phyloP scores from a whole-genome alignment of 2,888 invertebrate genomes.

The Heliconius aoede region DNA sequence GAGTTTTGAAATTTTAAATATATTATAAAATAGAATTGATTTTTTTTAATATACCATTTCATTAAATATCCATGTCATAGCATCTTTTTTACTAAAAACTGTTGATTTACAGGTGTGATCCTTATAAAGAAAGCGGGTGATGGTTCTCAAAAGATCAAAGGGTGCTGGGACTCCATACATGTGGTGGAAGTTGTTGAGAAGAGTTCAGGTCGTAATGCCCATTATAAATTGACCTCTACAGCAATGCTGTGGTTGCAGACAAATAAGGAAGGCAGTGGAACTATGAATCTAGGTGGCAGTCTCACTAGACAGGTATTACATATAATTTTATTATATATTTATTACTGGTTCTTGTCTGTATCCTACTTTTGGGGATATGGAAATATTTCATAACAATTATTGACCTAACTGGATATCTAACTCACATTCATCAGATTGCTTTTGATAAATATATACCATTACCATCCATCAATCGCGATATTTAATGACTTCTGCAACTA shows the following conservation, averaged over 20 bases:
- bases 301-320: conserved; percentile 93
- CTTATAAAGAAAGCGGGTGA: conserved; percentile 99
- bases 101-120: conserved; percentile 90
- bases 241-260: conserved; percentile 99
- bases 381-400: no score
- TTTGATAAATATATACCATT: no score
- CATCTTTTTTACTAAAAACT: background rate
- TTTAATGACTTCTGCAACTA: no score
- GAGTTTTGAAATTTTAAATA: background rate
- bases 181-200: conserved; percentile 99
- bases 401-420: no score
- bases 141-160: conserved; percentile 98
- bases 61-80: no score
- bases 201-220: conserved; percentile 95
- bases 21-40: no score
- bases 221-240: conserved; percentile 99
- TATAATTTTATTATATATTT: background rate
- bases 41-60: no score
- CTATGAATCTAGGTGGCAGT: conserved; percentile 99
- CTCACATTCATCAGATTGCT: no score
- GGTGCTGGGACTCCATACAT: conserved; percentile 99
- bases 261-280: conserved; percentile 97
- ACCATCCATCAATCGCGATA: no score
- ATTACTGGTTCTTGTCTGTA: no score
- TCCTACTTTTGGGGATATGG: no score